These are phyloP conservation scores for Rhopalosiphum padi DNA, from an alignment of 1,140 invertebrate species.

Conservation along the genomic window DNA sequence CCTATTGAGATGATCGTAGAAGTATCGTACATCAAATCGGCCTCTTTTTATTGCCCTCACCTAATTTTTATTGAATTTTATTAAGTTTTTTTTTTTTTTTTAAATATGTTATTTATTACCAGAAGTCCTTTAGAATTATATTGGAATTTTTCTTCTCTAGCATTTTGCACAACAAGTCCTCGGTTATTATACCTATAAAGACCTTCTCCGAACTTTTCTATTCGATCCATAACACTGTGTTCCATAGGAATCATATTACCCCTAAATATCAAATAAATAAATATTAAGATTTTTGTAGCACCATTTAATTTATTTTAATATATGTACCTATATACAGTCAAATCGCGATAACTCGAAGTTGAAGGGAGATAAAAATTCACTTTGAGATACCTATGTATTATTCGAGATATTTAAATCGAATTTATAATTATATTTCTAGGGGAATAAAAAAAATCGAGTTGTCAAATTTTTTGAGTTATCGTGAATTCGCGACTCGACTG, in stretches of 20 bases:
- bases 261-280: slow-evolving; percentile 63
- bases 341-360: too few species aligned
- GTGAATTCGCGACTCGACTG: too few species aligned
- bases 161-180: slow-evolving; percentile 90
- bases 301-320: too few species aligned
- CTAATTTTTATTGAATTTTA: slow-evolving; percentile 59
- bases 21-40: slow-evolving; percentile 91
- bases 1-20: slow-evolving; percentile 89
- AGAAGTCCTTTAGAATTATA: slow-evolving; percentile 92
- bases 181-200: slow-evolving; percentile 88
- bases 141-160: slow-evolving; percentile 88
- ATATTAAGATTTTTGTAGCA: neutral
- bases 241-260: slow-evolving; percentile 91
- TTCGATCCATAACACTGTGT: slow-evolving; percentile 87
- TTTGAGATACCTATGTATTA: too few species aligned
- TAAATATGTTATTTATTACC: slow-evolving; percentile 60
- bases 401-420: too few species aligned
- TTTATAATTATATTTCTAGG: too few species aligned
- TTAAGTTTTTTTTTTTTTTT: neutral
- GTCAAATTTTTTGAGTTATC: too few species aligned
- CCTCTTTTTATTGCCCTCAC: slow-evolving; percentile 82
- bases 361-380: too few species aligned
- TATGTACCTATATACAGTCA: too few species aligned
- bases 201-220: slow-evolving; percentile 89
- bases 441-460: too few species aligned